Percentiles rank a stretch among this genome's conserved stretches.
phyloP scores from a whole-genome alignment of 2,113 vertebrate genomes.

The Cyphomyrus discorhynchus region DNA sequence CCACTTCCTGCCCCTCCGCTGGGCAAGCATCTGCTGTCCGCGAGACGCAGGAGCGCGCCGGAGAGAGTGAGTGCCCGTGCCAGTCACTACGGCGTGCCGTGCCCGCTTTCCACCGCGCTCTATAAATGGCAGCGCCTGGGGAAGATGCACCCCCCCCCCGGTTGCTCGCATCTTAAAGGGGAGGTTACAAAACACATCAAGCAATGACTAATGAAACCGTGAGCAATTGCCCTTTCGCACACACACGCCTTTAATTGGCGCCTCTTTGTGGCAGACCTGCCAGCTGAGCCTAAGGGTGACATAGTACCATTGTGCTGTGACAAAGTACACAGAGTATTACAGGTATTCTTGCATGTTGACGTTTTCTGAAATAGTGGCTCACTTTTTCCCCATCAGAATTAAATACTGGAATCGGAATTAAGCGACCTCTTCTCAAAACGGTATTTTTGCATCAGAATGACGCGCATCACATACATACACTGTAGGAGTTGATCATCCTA shows the following conservation, averaged over 20 bases:
- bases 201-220: not conserved
- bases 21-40: constrained; percentile 12
- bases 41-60: not conserved
- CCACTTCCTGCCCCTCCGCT: not conserved
- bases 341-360: not conserved
- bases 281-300: not conserved
- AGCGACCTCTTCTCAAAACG: not conserved
- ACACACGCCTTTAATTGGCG: not conserved
- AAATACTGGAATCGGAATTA: not conserved
- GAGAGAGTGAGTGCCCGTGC: not conserved
- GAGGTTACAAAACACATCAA: not conserved
- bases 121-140: not conserved
- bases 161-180: not conserved
- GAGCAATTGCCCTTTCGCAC: not conserved
- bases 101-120: not conserved
- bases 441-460: not conserved
- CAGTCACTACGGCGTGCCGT: not conserved
- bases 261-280: not conserved
- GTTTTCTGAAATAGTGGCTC: not conserved
- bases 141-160: not conserved
- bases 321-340: not conserved
- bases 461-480: not conserved
- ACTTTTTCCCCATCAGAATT: not conserved
- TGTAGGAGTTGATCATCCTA: not conserved
- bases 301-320: not conserved